These are phyloP conservation scores for Grantiella picta DNA, from an alignment of 2,113 vertebrate genomes.

Conservation along the genomic window DNA sequence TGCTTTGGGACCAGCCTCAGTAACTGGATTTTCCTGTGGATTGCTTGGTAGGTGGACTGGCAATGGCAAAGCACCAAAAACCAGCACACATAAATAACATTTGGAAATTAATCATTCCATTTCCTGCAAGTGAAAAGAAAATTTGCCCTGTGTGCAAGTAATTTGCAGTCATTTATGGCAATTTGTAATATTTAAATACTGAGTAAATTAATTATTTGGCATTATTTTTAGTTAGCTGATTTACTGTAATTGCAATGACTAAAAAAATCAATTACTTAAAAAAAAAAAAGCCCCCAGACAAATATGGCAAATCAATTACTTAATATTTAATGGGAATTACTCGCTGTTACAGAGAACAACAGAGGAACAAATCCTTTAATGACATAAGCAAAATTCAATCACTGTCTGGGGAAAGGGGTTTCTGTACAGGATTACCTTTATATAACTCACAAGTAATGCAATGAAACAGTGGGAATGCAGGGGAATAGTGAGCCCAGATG, in stretches of 20 bases:
- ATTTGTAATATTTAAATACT: slow-evolving; percentile 29
- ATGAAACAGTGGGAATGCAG: neutral
- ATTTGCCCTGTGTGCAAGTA: neutral
- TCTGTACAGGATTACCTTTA: neutral
- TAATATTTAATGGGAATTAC: slow-evolving; percentile 15
- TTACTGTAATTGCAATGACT: slow-evolving; percentile 17
- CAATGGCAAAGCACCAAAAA: neutral
- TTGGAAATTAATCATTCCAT: slow-evolving; percentile 14
- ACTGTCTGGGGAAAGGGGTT: neutral
- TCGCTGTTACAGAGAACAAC: neutral
- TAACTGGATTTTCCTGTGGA: neutral
- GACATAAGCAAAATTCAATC: slow-evolving; percentile 34
- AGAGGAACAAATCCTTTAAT: slow-evolving; percentile 22
- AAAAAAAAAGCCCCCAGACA: neutral
- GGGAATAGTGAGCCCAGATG: accelerated
- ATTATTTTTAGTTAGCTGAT: slow-evolving; percentile 28
- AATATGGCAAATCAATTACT: slow-evolving; percentile 24
- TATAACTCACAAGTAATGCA: neutral
- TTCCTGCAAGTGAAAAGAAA: slow-evolving; percentile 48
- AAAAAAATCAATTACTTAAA: neutral
- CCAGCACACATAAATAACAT: neutral
- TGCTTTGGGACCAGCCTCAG: neutral
- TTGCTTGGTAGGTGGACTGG: neutral
- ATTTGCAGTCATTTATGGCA: slow-evolving; percentile 28
- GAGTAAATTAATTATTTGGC: slow-evolving; percentile 35